These are phyloP conservation scores for Cistogaster globosa DNA, from an alignment of 2,888 invertebrate species.

Conservation along the genomic window DNA sequence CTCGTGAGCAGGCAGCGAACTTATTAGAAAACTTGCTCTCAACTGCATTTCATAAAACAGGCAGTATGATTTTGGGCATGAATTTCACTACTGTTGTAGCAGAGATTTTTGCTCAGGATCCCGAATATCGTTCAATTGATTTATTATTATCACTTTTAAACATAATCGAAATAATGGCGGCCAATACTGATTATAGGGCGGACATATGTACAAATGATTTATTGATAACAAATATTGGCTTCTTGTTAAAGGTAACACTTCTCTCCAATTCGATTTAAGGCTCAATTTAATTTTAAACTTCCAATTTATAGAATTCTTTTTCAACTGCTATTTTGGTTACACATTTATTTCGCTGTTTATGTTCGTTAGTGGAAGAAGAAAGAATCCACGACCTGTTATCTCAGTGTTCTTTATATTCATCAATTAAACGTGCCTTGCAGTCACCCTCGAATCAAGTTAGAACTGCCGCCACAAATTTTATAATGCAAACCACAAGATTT, in stretches of 20 bases:
- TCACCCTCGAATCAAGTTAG: slow-evolving; percentile 78
- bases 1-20: slow-evolving; percentile 76
- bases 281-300: not conserved
- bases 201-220: slow-evolving; percentile 64
- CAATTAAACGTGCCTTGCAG: slow-evolving; percentile 77
- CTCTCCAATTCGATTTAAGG: no score
- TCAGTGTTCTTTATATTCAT: slow-evolving; percentile 73
- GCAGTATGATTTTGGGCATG: slow-evolving; percentile 66
- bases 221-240: slow-evolving; percentile 74
- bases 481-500: slow-evolving; percentile 79
- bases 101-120: slow-evolving; percentile 73
- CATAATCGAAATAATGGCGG: slow-evolving; percentile 76
- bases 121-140: slow-evolving; percentile 75
- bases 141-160: slow-evolving; percentile 75
- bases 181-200: slow-evolving; percentile 75
- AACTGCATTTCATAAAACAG: slow-evolving; percentile 74
- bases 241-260: slow-evolving; percentile 76
- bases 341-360: slow-evolving; percentile 79
- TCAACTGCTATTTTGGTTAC: slow-evolving; percentile 75
- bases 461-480: slow-evolving; percentile 79
- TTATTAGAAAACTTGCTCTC: slow-evolving; percentile 74
- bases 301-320: slow-evolving; percentile 68
- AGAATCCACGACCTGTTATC: slow-evolving; percentile 74
- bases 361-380: slow-evolving; percentile 77
- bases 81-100: slow-evolving; percentile 70